Evolutionary conservation across 35 echinoderm and acorn worm genomes (phyloP).

Genomic region (Lytechinus pictus): DNA sequence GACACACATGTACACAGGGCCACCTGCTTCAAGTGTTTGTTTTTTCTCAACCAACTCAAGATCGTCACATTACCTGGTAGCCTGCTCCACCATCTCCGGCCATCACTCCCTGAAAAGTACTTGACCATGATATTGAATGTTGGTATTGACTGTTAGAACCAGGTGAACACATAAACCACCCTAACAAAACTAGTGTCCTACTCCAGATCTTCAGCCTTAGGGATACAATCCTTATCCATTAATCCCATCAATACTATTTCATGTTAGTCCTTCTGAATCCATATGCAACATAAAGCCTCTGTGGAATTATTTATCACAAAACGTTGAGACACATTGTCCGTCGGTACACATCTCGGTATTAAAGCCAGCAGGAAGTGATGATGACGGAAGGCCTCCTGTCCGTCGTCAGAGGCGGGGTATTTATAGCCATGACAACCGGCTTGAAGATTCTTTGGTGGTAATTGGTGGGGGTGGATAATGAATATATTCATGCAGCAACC

Average conservation of each 20-base stretch:
- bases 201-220: not conserved
- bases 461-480: not conserved
- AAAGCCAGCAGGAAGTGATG: not conserved
- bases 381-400: not conserved
- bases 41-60: not conserved
- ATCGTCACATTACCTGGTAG: not conserved
- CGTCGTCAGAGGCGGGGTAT: not conserved
- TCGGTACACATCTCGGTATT: not conserved
- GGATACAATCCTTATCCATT: not conserved
- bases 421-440: too few relatives aligned
- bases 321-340: not conserved
- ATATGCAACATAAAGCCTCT: not conserved
- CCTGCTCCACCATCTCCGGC: not conserved
- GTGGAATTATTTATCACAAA: not conserved
- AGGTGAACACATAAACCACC: not conserved
- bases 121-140: not conserved
- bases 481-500: not conserved
- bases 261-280: not conserved
- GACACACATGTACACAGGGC: not conserved
- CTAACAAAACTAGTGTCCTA: not conserved
- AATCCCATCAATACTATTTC: not conserved
- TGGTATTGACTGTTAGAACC: not conserved
- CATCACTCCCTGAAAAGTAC: not conserved
- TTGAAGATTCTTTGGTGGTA: conserved; percentile 14
- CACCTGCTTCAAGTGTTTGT: not conserved